Evolutionary conservation across 1,140 invertebrate species (phyloP).

Genomic region (Maniola jurtina): DNA sequence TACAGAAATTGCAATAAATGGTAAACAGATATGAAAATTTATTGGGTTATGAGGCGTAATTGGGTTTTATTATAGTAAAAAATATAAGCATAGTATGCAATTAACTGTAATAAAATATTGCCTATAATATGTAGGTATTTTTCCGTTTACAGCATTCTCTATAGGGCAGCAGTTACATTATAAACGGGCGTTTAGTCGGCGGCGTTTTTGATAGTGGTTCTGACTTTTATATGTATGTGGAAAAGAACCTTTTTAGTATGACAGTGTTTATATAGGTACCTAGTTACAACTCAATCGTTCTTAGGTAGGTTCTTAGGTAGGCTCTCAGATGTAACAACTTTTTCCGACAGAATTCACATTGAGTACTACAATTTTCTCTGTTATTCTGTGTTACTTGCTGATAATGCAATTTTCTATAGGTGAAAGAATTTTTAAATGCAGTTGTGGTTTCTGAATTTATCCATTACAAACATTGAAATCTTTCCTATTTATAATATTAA

Average conservation of each 20-base stretch:
- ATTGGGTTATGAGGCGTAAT: conserved; percentile 29
- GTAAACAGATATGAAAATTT: conserved; percentile 32
- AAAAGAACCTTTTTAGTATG: background rate
- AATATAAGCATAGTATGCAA: conserved; percentile 32
- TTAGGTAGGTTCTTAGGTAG: too few species aligned
- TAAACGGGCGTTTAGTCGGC: background rate
- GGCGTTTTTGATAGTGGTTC: background rate
- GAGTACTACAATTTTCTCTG: too few species aligned
- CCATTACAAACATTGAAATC: too few species aligned
- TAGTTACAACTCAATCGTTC: too few species aligned
- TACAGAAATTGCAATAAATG: conserved; percentile 28
- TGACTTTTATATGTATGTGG: background rate
- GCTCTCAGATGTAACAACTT: too few species aligned
- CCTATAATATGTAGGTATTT: conserved; percentile 28
- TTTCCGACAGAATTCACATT: too few species aligned
- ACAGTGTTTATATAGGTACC: too few species aligned
- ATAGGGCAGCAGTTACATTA: conserved; percentile 24
- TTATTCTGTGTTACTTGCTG: too few species aligned
- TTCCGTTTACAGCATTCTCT: conserved; percentile 36
- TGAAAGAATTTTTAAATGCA: too few species aligned
- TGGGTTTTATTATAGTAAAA: conserved; percentile 32
- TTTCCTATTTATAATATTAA: too few species aligned
- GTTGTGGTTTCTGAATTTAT: too few species aligned
- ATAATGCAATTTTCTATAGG: too few species aligned
- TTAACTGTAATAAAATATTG: conserved; percentile 32